These are phyloP conservation scores for Potamarius usumacintae DNA, from an alignment of 2,113 vertebrate genomes.

Conservation along the genomic window DNA sequence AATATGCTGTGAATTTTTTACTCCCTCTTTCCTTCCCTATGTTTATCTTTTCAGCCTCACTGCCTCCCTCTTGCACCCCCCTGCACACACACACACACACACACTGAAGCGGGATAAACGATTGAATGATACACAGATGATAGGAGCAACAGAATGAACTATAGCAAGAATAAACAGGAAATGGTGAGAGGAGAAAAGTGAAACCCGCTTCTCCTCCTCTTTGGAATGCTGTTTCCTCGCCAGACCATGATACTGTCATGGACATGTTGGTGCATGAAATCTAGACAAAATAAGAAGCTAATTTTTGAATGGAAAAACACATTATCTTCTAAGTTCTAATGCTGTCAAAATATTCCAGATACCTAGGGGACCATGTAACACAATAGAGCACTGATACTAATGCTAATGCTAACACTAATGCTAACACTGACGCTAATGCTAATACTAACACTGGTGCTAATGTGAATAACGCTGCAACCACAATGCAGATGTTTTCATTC, in stretches of 20 bases:
- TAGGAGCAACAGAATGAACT: background rate
- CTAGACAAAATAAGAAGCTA: background rate
- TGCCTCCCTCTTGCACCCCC: background rate
- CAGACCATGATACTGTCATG: background rate
- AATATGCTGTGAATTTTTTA: constrained; percentile 22
- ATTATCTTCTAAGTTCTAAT: background rate
- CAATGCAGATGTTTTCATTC: background rate
- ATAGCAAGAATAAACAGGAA: constrained; percentile 29
- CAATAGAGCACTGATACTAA: background rate
- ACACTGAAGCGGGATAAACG: background rate
- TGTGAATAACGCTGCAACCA: background rate
- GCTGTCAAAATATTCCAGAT: background rate
- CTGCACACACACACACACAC: background rate
- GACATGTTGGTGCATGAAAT: background rate
- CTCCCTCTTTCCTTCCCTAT: constrained; percentile 19
- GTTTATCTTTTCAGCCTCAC: constrained; percentile 19
- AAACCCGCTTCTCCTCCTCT: background rate
- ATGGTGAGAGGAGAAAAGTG: background rate
- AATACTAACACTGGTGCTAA: background rate
- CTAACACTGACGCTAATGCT: background rate
- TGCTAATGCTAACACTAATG: background rate
- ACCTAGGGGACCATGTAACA: background rate
- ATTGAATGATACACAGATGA: constrained; percentile 8
- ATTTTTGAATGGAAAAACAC: background rate
- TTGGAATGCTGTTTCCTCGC: background rate